Evolutionary conservation across 2,888 invertebrate species (phyloP).

Genomic region (Yponomeuta sedellus): DNA sequence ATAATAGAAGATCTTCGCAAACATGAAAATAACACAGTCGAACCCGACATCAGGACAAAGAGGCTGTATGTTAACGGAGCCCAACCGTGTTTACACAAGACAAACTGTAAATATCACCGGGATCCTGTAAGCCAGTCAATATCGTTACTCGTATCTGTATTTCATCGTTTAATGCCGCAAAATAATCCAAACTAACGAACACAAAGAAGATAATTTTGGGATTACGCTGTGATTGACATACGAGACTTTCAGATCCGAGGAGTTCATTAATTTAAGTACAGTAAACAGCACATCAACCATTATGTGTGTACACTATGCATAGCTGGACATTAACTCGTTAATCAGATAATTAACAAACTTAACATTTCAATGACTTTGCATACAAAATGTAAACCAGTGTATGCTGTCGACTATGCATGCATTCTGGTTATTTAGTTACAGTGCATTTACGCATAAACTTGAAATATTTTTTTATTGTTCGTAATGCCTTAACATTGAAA

Average conservation of each 20-base stretch:
- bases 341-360: too few relatives aligned
- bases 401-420: too few relatives aligned
- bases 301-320: too few relatives aligned
- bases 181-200: background rate
- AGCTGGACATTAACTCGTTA: too few relatives aligned
- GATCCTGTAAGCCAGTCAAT: background rate
- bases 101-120: background rate
- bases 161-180: background rate
- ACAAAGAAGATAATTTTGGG: background rate
- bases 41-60: background rate
- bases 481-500: too few relatives aligned
- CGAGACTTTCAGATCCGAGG: background rate
- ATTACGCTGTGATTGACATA: background rate
- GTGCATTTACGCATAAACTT: too few relatives aligned
- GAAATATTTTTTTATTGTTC: too few relatives aligned
- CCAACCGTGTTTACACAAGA: background rate
- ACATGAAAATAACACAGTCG: constrained; percentile 5
- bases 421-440: too few relatives aligned
- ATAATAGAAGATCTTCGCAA: background rate
- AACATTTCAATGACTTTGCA: too few relatives aligned
- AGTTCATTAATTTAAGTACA: background rate
- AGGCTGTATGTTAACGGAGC: background rate
- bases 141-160: background rate
- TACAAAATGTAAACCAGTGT: too few relatives aligned
- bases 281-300: too few relatives aligned